Percentiles rank a stretch among this genome's conserved stretches.
phyloP scores from a whole-genome alignment of 2,888 invertebrate species.

The Xestia sexstrigata region DNA sequence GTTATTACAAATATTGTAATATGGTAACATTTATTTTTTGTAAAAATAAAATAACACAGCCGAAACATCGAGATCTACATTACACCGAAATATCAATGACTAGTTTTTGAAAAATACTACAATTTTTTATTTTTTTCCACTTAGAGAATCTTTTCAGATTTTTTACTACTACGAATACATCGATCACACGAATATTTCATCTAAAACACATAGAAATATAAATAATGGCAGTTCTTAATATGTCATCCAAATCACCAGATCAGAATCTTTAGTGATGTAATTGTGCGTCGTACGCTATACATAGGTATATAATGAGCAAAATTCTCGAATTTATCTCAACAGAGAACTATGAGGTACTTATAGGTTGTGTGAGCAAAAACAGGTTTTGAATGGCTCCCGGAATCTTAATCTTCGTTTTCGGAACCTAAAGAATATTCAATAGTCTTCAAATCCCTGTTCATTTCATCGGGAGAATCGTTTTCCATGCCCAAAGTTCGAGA shows the following conservation, averaged over 20 bases:
- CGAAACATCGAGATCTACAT: constrained; percentile 84
- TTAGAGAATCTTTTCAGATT: constrained; percentile 49
- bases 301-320: constrained; percentile 63
- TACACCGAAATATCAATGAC: constrained; percentile 73
- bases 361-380: constrained; percentile 69
- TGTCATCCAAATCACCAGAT: constrained; percentile 57
- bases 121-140: constrained; percentile 49
- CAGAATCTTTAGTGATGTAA: constrained; percentile 34
- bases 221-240: constrained; percentile 59
- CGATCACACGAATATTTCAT: constrained; percentile 73
- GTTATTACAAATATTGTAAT: constrained; percentile 51
- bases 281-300: constrained; percentile 65
- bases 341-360: constrained; percentile 72
- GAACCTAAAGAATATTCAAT: constrained; percentile 83
- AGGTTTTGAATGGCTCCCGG: constrained; percentile 36
- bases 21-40: constrained; percentile 63
- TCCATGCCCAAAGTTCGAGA: constrained; percentile 79
- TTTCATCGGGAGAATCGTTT: constrained; percentile 85
- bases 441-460: constrained; percentile 82
- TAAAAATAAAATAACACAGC: constrained; percentile 83
- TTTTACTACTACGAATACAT: constrained; percentile 66
- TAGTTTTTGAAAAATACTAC: constrained; percentile 69
- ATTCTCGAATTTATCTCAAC: constrained; percentile 65
- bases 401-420: constrained; percentile 82
- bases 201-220: constrained; percentile 72